Base-by-base conservation (phyloP, 2,888 invertebrate species). In the Scaptomyza parva region DNA sequence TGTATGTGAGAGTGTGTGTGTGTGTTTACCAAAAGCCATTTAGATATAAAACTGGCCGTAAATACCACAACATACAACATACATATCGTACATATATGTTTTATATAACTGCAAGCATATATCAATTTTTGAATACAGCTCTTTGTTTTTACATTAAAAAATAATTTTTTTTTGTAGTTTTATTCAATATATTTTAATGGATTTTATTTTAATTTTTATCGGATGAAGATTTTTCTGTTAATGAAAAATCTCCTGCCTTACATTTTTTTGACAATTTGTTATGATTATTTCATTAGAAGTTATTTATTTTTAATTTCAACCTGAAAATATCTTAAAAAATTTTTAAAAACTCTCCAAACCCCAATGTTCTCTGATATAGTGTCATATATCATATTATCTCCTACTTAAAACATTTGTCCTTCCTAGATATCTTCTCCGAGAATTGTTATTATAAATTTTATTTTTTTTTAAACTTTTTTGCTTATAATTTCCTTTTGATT, bases 51-150 rank as follows among this genome's bases (percentile, higher is more conserved):
- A 48, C 54, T 48, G 47, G 20, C 50, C 50, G 57, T 69, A 53
- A 62, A 78, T 53, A 52, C 22, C 55, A 45, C 17, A 40, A 28
- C 28, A 28, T 52, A 20, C 28, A 11, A n/a, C 18, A 20, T 14
- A 30, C 18, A 24, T 22, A 18, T n/a, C 47, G 30, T 41, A 51
- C 24, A 67, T 40, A 17, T 18, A 55, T 41, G 22, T 40, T 55
- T 28, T 35, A 2, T 43, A 47, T 24, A 33, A 59, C 72, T 74
- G 70, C 75, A 51, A 59, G 57, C 30, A 60, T 48, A 20, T 8
- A 64, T 24, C 22, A 40, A 39, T 69, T 75, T 75, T 75, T 78
- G 79, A 70, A 52, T 39, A 61, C 76, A 70, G 79, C 52, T 22
- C 1, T 37, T 6, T 44, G 55, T 41, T 39, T 8, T 24, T 24